phyloP scores from a whole-genome alignment of 2,113 vertebrate species.

The Corydoras sp. region DNA sequence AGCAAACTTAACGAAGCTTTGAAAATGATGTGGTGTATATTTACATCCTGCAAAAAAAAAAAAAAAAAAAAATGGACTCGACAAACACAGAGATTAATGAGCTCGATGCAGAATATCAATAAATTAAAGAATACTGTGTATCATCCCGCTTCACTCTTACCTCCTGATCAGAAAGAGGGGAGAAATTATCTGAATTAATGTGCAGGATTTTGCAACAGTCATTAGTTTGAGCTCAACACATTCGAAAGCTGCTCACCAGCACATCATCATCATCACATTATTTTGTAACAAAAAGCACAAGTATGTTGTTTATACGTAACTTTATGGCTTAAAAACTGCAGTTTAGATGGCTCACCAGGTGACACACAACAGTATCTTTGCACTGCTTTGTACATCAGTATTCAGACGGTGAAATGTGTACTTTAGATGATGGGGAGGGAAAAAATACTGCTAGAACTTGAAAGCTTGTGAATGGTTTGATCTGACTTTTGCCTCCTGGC shows the following conservation, averaged over 20 bases:
- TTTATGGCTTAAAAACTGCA: no score
- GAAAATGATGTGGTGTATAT: slow-evolving; percentile 65
- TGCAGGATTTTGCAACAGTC: slow-evolving; percentile 25
- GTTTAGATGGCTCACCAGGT: no score
- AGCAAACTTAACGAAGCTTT: slow-evolving; percentile 62
- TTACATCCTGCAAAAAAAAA: slow-evolving; percentile 63
- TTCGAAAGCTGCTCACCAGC: no score
- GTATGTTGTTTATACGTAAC: no score
- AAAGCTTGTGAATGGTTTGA: not conserved
- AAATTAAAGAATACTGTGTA: slow-evolving; percentile 41
- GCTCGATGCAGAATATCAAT: slow-evolving; percentile 17
- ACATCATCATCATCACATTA: no score
- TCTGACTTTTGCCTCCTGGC: slow-evolving; percentile 18
- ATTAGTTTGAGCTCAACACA: slow-evolving; percentile 26
- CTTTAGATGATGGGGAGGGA: not conserved
- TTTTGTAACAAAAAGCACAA: no score
- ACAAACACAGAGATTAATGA: slow-evolving; percentile 42
- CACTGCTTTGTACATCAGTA: not conserved
- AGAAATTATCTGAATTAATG: slow-evolving; percentile 10
- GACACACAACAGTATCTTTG: no score
- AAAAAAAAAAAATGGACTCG: slow-evolving; percentile 29
- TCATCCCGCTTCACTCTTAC: slow-evolving; percentile 28
- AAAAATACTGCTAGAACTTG: not conserved
- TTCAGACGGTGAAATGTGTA: slow-evolving; percentile 4
- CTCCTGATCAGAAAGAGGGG: slow-evolving; percentile 19